Evolutionary conservation across 2,888 invertebrate species (phyloP), one percentile per base, ranked within the genome.

Genomic region (Tenthredo notha): DNA sequence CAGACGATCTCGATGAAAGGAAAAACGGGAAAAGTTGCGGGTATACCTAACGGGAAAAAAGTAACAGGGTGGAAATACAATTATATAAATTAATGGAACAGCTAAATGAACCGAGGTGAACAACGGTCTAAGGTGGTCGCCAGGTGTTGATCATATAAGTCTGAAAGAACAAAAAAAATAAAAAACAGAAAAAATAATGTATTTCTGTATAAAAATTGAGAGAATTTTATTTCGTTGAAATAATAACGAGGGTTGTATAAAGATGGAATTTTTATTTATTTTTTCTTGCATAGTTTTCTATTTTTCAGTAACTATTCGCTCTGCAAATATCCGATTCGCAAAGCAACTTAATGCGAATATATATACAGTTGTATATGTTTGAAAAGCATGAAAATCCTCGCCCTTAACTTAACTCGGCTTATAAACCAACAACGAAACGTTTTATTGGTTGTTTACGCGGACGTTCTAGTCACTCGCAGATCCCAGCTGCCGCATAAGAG

Each of bases 401-500:
- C 15, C 58, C 12, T 40, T 37, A 58, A 61, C 61, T 61, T 21
- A 58, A 29, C 80, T 61, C 21, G 61, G 80, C 61, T 80, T 80
- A 80, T 80, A 80, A 80, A 80, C 40, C 40, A 40, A 80, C 61
- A 61, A 61, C n/a, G 80, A 40, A 80, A 80, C 80, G 80, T 80
- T 80, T 80, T 80, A 80, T 80, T 61, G 80, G 80, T 80, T 61
- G 80, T 80, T 80, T 80, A 80, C 80, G 80, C 61, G 37, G 37
- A 15, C 61, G 80, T 80, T 80, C 61, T 61, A 61, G 80, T 61
- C 58, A 61, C 80, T 80, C 80, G 61, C 37, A 80, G 80, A 80
- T 80, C 80, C 80, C 80, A 80, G 80, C 61, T 61, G 80, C 61
- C 61, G 80, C 21, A 40, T 80, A 80, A 80, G 80, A 80, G 80